phyloP scores from a whole-genome alignment of 2,888 invertebrate species.

The Chorisops tibialis region DNA sequence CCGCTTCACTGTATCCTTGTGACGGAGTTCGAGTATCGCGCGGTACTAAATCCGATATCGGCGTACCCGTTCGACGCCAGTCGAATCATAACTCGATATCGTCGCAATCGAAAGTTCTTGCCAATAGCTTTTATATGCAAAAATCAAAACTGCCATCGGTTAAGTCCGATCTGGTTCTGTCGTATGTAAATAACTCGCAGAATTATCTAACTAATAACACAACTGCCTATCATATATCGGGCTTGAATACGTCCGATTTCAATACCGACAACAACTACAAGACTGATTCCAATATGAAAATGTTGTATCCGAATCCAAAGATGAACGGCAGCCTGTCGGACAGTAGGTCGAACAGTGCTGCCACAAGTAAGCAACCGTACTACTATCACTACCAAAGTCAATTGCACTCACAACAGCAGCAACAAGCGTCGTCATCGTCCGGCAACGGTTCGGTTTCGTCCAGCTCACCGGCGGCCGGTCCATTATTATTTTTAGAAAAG shows the following conservation, averaged over 20 bases:
- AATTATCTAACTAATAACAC: constrained; percentile 23
- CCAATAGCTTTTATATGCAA: constrained; percentile 25
- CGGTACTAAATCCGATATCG: constrained; percentile 52
- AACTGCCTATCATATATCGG: constrained; percentile 28
- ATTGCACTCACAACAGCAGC: constrained; percentile 20
- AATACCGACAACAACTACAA: constrained; percentile 25
- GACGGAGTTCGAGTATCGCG: constrained; percentile 38
- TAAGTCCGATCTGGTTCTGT: constrained; percentile 49
- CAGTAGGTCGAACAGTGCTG: not conserved
- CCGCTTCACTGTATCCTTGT: constrained; percentile 39
- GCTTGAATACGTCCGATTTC: constrained; percentile 16
- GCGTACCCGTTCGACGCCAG: constrained; percentile 46
- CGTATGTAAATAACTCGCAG: constrained; percentile 42
- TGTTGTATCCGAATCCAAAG: constrained; percentile 47
- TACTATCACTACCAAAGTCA: constrained; percentile 29
- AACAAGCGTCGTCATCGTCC: not conserved
- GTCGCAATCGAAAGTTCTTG: constrained; percentile 31
- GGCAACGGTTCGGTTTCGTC: constrained; percentile 1
- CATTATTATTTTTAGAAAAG: constrained; percentile 30
- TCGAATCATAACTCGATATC: constrained; percentile 28
- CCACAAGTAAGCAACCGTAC: constrained; percentile 23
- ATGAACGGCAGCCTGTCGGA: constrained; percentile 6
- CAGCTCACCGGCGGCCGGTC: constrained; percentile 17
- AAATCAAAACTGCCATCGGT: constrained; percentile 33
- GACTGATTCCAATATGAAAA: constrained; percentile 41